Base-by-base conservation (phyloP, 35 echinoderm and acorn worm genomes). In the Lytechinus pictus region DNA sequence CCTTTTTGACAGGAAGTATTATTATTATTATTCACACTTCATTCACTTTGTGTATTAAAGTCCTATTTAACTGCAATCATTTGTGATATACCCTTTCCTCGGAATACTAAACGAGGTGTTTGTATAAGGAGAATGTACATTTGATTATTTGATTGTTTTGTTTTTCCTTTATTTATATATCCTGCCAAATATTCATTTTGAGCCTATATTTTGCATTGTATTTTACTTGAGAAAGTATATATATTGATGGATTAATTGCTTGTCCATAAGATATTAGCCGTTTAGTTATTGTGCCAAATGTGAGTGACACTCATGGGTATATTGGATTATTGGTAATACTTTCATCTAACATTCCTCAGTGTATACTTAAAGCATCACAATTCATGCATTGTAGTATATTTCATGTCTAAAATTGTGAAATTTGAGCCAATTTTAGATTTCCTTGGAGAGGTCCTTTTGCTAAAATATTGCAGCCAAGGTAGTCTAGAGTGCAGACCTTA, bases 311-410 rank as follows among this genome's bases (percentile, higher is more conserved):
- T 24, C 66, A 79, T 79, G 66, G n/a, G 66, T 79, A 24, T 79
- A 16, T 24, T 79, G n/a, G n/a, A n/a, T n/a, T n/a, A n/a, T n/a
- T n/a, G n/a, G n/a, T n/a, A n/a, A 79, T 79, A 79, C 66, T 79
- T 79, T 79, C 66, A 79, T 79, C 66, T 24, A 79, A 79, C 66
- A 79, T 79, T 79, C 66, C 66, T 16, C 66, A 79, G n/a, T 79
- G 66, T 79, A 79, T 24, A 79, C 66, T 79, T 79, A 24, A 44
- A 79, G 66, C 66, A 8, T 79, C 66, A 79, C 6, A 79, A 24
- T 79, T 79, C 66, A 24, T 79, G 19, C 66, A 79, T 16, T 79
- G 19, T 79, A 79, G 66, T 24, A 79, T 79, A 24, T 24, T 79
- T 79, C 66, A 24, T 79, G 19, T 79, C 16, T 24, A 79, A 79